Percentiles rank a stretch among this genome's conserved stretches.
These are phyloP conservation scores for Gnatocerus cornutus DNA, from an alignment of 2,888 invertebrate species.

Conservation along the genomic window DNA sequence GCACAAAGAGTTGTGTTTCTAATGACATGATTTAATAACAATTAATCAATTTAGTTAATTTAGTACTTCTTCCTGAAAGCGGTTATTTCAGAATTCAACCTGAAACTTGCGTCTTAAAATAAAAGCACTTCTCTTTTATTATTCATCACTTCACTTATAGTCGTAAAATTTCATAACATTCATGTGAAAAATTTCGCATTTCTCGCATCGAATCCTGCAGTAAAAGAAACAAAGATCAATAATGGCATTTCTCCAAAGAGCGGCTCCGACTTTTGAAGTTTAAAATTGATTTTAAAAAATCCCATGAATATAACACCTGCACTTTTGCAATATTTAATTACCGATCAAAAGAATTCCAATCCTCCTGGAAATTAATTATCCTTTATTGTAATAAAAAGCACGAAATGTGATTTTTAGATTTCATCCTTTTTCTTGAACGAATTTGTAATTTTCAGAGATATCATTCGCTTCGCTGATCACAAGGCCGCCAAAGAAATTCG, in stretches of 20 bases:
- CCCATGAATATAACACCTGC: conserved; percentile 14
- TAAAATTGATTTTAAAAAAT: conserved; percentile 16
- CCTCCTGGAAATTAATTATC: background rate
- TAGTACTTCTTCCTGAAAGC: no score
- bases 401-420: background rate
- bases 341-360: background rate
- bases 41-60: no score
- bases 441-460: background rate
- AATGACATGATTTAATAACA: no score
- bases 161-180: conserved; percentile 15
- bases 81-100: background rate
- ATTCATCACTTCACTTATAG: conserved; percentile 1
- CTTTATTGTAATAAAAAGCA: background rate
- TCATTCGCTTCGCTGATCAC: background rate
- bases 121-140: background rate
- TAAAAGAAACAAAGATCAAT: conserved; percentile 28
- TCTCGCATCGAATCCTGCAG: conserved; percentile 30
- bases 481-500: conserved; percentile 4
- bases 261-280: conserved; percentile 12
- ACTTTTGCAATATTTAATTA: conserved; percentile 11
- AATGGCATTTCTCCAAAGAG: conserved; percentile 25
- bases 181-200: conserved; percentile 20
- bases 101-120: background rate
- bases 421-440: background rate
- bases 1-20: no score